Percentiles rank a stretch among this genome's conserved stretches.
phyloP scores from a whole-genome alignment of 1,140 invertebrate species.

The Leguminivora glycinivorella region DNA sequence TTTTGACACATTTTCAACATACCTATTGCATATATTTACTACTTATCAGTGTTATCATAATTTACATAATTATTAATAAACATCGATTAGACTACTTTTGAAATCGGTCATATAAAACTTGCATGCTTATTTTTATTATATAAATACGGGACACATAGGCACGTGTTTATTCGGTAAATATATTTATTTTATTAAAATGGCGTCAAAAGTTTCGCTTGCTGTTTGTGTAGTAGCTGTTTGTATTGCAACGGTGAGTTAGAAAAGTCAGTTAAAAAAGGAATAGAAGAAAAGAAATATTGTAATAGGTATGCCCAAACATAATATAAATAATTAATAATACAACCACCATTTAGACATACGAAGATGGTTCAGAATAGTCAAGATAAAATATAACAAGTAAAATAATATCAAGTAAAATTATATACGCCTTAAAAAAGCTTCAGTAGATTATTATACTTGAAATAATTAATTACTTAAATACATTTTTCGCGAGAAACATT shows the following conservation, averaged over 20 bases:
- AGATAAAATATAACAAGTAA: too few species aligned
- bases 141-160: slow-evolving; percentile 1
- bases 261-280: slow-evolving; percentile 6
- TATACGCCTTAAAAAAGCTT: too few species aligned
- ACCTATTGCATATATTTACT: background rate
- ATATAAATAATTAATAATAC: too few species aligned
- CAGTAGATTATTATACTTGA: too few species aligned
- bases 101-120: slow-evolving; percentile 2
- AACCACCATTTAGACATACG: too few species aligned
- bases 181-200: slow-evolving; percentile 34
- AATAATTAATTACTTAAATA: too few species aligned
- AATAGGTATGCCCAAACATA: too few species aligned
- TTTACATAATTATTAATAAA: slow-evolving; percentile 9
- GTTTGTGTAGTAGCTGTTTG: slow-evolving; percentile 42
- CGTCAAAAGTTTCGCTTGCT: slow-evolving; percentile 39
- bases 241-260: slow-evolving; percentile 47
- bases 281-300: too few species aligned
- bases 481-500: too few species aligned
- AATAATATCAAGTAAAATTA: too few species aligned
- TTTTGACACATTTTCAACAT: background rate
- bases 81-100: background rate
- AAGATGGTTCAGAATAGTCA: too few species aligned
- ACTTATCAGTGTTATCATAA: background rate
- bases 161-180: slow-evolving; percentile 10
- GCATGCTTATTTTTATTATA: slow-evolving; percentile 11